Base-by-base conservation (phyloP, 2,797 vertebrate species). In the Ataeniobius toweri region DNA sequence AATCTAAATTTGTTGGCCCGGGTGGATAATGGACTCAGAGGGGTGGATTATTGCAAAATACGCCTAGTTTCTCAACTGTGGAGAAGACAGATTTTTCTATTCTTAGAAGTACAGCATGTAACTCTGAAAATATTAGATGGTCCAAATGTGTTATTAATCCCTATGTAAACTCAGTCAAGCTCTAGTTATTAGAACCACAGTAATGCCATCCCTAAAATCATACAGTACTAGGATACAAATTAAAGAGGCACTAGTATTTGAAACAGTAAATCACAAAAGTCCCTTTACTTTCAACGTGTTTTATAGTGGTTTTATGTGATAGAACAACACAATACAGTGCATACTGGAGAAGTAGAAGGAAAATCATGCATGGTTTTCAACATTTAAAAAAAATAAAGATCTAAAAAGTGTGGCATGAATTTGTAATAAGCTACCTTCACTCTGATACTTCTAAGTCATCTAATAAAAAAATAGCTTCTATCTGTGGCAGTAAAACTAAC, bases 1-100 rank as follows among this genome's bases (percentile, higher is more conserved):
- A 91, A 91, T 90, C 86, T 89, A 90, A 91, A 92, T 93, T 90
- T 90, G 89, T 90, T 83, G 88, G 88, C 84, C 85, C 75, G 88
- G 83, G 82, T 73, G 78, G 78, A 90, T 92, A 89, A 89, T 84
- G 84, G 84, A 80, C 86, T 89, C 83, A 85, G 85, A 89, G 78
- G 82, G 86, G 77, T 77, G 73, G 80, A 88, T 85, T 81, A 79
- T 44, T 86, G 77, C 65, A 39, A 76, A 76, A 76, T 58, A 59
- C 74, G 79, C 24, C 28, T 28, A 24, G 56, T 65, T 82, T 79
- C 77, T 80, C 59, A 78, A 50, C 50, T 1, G 68, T 73, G 59
- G 3, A 55, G 56, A 28, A 48, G 14, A 39, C 14, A 36, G 18
- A 16, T 75, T 77, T 73, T 71, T 76, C 53, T 26, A 0, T 55